phyloP scores from a whole-genome alignment of 2,113 vertebrate genomes.

The Petaurus breviceps region DNA sequence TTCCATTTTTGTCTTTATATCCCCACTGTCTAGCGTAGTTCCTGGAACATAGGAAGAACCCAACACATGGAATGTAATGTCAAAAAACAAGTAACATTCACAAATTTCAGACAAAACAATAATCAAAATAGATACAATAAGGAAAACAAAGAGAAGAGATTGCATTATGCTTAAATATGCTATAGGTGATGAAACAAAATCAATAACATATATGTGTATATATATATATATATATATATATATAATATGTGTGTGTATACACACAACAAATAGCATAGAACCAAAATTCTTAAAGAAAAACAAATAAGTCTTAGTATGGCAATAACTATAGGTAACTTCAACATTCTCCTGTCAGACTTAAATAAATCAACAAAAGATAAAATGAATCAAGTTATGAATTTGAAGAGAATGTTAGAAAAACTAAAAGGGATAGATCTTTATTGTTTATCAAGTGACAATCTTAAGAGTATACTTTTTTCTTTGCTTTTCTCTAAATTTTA shows the following conservation, averaged over 20 bases:
- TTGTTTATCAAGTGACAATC: not conserved
- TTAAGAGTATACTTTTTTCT: not conserved
- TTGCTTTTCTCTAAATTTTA: not conserved
- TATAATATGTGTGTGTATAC: not conserved
- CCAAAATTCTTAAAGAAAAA: not conserved
- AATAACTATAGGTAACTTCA: not conserved
- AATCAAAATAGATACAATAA: not conserved
- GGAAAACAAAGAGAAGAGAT: not conserved
- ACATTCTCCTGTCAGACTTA: not conserved
- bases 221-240: too few species aligned
- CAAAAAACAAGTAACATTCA: not conserved
- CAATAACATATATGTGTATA: not conserved
- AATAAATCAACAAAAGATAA: not conserved
- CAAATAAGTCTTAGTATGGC: not conserved
- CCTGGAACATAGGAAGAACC: not conserved
- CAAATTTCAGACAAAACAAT: not conserved
- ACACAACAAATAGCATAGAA: not conserved
- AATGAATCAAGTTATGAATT: not conserved
- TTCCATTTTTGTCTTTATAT: too few species aligned
- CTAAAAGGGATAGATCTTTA: not conserved
- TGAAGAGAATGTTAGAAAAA: not conserved
- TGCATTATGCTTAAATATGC: not conserved
- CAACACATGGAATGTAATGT: not conserved
- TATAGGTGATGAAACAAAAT: not conserved
- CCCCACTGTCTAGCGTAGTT: not conserved